Conservation (phyloP, 1,140 invertebrate species). For the Scaptomyza montana region DNA sequence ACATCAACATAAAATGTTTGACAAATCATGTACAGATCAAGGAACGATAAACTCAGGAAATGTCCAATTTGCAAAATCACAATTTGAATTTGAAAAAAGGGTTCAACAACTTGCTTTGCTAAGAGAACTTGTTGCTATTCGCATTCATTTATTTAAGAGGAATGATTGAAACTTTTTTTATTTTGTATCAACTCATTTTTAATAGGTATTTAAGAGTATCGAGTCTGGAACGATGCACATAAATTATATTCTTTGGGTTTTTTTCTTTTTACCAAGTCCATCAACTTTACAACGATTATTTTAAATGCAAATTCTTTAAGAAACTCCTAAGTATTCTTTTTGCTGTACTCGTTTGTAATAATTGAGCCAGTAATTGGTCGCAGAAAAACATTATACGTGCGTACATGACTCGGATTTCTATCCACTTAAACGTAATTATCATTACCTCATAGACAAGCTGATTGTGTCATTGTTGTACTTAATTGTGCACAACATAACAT, state of each 20-base stretch:
- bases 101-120: too few relatives aligned
- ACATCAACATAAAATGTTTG: not conserved
- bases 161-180: too few relatives aligned
- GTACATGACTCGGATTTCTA: slow-evolving; percentile 9
- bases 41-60: slow-evolving; percentile 32
- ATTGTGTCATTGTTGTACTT: slow-evolving; percentile 53
- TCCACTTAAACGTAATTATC: slow-evolving; percentile 44
- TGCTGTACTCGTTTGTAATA: slow-evolving; percentile 6
- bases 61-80: slow-evolving; percentile 33
- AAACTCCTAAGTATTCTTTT: not conserved
- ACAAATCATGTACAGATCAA: slow-evolving; percentile 13
- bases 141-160: too few relatives aligned
- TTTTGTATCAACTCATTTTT: not conserved
- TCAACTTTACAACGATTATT: not conserved
- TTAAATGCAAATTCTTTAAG: not conserved
- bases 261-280: too few relatives aligned
- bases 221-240: not conserved
- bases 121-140: too few relatives aligned
- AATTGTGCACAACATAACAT: slow-evolving; percentile 40
- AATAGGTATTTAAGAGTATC: not conserved
- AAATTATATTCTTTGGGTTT: not conserved
- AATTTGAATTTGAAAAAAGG: not conserved
- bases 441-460: slow-evolving; percentile 39
- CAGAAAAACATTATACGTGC: not conserved
- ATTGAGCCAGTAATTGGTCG: slow-evolving; percentile 21